Evolutionary conservation across 2,797 vertebrate genomes (phyloP), one percentile per base, ranked within the genome.

Genomic region (Hyperoplus immaculatus): DNA sequence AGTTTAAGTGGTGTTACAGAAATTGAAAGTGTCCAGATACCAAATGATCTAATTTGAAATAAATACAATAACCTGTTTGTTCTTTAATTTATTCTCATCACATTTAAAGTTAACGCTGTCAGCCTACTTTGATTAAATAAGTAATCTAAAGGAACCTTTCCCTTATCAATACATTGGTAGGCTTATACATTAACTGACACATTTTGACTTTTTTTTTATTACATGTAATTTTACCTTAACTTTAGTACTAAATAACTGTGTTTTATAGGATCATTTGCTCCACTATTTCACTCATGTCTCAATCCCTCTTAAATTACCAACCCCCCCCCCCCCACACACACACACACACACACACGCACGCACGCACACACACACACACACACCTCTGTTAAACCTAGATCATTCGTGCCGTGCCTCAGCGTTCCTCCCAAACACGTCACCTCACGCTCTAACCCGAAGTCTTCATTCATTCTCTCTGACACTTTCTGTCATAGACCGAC

Each of bases 381-480:
- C 29, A 36, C 66, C 54, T 80, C 60, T 16, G 50, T 82, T 81
- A 65, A 56, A 71, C 71, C 66, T 55, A 66, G 55, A 69, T 68
- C 45, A 43, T 63, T 64, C 41, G 0, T 18, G 15, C 16, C 29
- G 5, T 36, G 46, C 57, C 71, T 62, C 56, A 46, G 15, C 38
- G 39, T 58, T 50, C 69, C 71, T 68, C 13, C 66, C 2, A 77
- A 66, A 61, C 62, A 47, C 36, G 9, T 66, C 79, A 54, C 74
- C 38, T 54, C 53, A 13, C 39, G 21, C 64, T 62, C 72, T 46
- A 57, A 14, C 38, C 69, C 80, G 49, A 4, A 61, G 59, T 75
- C 89, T 66, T 93, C 84, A 82, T 18, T 93, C 87, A 90, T 73
- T 77, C 81, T 68, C 58, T 67, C 79, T 88, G 87, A 88, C 88